Evolutionary conservation across 2,797 vertebrate genomes (phyloP).

Genomic region (Arremon brunneinucha): DNA sequence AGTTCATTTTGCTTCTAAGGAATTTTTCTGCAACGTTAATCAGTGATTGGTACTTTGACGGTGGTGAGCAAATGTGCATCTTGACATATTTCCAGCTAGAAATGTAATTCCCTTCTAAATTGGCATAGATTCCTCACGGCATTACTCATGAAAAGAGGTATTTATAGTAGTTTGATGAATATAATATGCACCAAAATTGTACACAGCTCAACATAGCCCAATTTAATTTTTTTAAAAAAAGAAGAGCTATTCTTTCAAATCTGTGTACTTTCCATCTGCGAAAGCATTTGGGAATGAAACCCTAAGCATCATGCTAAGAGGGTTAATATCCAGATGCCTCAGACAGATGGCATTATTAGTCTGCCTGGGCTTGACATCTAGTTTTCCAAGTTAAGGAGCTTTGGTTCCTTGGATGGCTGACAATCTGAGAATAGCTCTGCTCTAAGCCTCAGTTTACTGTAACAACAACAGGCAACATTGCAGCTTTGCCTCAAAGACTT

Average conservation of each 20-base stretch:
- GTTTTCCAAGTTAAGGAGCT: constrained; percentile 63
- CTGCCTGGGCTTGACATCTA: constrained; percentile 32
- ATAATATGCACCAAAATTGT: background rate
- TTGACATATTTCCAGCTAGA: constrained; percentile 3
- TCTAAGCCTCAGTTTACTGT: background rate
- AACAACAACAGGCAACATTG: background rate
- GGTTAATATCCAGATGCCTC: constrained; percentile 50
- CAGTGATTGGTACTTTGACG: background rate
- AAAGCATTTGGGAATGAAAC: background rate
- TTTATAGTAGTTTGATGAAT: background rate
- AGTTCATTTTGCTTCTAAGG: background rate
- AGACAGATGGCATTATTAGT: constrained; percentile 56
- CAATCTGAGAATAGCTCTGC: constrained; percentile 19
- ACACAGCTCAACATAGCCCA: background rate
- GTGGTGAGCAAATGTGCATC: background rate
- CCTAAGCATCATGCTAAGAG: background rate
- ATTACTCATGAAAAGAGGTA: background rate
- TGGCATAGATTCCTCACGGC: background rate
- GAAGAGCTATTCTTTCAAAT: background rate
- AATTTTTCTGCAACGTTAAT: background rate
- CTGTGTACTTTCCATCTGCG: background rate
- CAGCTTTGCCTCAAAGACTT: background rate
- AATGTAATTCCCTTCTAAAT: background rate
- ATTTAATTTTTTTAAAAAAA: background rate
- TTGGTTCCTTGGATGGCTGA: constrained; percentile 42